Evolutionary conservation across 1,140 invertebrate species (phyloP).

Genomic region (Drosophila watanabei): DNA sequence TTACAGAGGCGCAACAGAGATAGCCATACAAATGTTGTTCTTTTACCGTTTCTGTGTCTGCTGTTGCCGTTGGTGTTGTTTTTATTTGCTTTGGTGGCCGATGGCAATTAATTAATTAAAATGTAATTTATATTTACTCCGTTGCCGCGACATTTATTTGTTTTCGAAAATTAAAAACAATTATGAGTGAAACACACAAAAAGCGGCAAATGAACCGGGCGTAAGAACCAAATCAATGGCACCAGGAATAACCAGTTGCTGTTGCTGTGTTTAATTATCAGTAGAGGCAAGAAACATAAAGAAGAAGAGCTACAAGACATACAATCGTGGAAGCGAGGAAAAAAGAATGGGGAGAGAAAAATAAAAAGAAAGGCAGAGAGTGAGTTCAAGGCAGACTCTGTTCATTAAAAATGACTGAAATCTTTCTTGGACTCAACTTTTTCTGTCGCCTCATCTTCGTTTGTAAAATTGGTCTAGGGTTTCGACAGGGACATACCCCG

Average conservation of each 20-base stretch:
- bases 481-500: not conserved
- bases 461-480: not conserved
- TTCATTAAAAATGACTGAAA: conserved; percentile 44
- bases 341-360: not conserved
- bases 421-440: conserved; percentile 20
- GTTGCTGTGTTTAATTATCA: conserved; percentile 31
- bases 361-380: not conserved
- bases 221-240: conserved; percentile 34
- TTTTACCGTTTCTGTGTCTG: conserved; percentile 18
- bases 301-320: conserved; percentile 28
- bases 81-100: conserved; percentile 24
- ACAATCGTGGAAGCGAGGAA: conserved; percentile 9
- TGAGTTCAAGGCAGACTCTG: conserved; percentile 27
- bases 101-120: conserved; percentile 52
- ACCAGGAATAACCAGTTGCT: conserved; percentile 42
- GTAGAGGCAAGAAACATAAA: conserved; percentile 10
- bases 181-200: conserved; percentile 34
- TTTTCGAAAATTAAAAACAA: conserved; percentile 55
- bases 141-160: conserved; percentile 46
- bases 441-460: conserved; percentile 12
- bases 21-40: conserved; percentile 1
- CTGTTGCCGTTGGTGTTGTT: not conserved
- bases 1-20: conserved; percentile 36
- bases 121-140: conserved; percentile 49
- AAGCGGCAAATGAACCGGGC: conserved; percentile 2